These are phyloP conservation scores for Apostichopus californicus DNA, from an alignment of 35 echinoderm and acorn worm species.

Conservation along the genomic window DNA sequence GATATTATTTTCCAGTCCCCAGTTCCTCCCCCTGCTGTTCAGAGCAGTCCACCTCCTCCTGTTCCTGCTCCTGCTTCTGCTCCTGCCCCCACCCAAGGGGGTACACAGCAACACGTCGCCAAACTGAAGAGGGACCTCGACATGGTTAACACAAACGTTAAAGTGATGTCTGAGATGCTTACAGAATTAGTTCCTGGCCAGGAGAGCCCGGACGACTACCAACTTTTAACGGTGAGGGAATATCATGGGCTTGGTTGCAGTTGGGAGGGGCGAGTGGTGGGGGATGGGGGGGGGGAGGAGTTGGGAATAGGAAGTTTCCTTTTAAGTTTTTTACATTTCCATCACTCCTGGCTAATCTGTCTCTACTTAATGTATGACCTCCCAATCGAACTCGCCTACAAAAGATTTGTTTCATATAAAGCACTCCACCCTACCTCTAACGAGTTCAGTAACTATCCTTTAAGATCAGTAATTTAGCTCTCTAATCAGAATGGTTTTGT, in stretches of 20 bases:
- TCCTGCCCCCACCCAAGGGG: conserved; percentile 24
- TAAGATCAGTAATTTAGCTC: too few species aligned
- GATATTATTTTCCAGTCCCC: conserved; percentile 13
- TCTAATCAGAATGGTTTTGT: too few species aligned
- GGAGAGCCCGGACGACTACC: conserved; percentile 81
- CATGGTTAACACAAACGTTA: conserved; percentile 80
- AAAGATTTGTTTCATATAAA: too few species aligned
- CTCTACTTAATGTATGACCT: too few species aligned
- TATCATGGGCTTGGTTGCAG: background rate
- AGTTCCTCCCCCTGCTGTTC: background rate
- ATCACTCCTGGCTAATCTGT: too few species aligned
- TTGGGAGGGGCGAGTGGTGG: background rate
- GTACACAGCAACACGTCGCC: conserved; percentile 73
- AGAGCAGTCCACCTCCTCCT: background rate
- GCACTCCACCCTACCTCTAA: too few species aligned
- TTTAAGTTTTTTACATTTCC: background rate
- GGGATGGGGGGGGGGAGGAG: background rate
- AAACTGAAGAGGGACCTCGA: conserved; percentile 89
- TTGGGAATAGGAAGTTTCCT: background rate
- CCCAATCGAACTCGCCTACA: too few species aligned
- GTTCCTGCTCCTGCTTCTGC: background rate
- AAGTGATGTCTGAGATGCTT: conserved; percentile 98
- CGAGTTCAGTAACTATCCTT: too few species aligned
- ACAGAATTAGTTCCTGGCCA: conserved; percentile 89
- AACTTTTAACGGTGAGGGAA: conserved; percentile 74